Percentiles rank a stretch among this genome's conserved stretches.
These are phyloP conservation scores for Acanthacorydalis orientalis DNA, from an alignment of 2,888 invertebrate species.

Conservation along the genomic window DNA sequence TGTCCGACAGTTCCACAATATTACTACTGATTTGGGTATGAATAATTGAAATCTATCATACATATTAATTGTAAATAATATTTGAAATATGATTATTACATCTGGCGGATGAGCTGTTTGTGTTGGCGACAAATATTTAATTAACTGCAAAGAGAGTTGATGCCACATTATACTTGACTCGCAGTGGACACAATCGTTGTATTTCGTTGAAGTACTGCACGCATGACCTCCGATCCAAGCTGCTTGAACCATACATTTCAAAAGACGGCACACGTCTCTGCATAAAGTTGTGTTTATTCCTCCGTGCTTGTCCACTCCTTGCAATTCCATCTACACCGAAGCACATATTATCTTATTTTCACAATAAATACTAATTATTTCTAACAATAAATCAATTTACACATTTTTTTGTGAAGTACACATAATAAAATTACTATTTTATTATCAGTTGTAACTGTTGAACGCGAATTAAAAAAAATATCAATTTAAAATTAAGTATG, in stretches of 20 bases:
- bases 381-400: too few species aligned
- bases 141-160: conserved; percentile 66
- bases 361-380: too few species aligned
- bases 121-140: conserved; percentile 63
- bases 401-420: too few species aligned
- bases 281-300: conserved; percentile 61
- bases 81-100: conserved; percentile 33
- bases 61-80: background rate
- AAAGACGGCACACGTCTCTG: conserved; percentile 52
- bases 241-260: conserved; percentile 60
- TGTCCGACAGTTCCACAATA: too few species aligned
- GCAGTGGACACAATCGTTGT: conserved; percentile 70
- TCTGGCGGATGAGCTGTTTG: conserved; percentile 58
- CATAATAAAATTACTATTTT: too few species aligned
- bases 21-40: too few species aligned
- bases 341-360: background rate
- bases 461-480: too few species aligned
- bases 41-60: too few species aligned
- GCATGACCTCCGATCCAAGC: conserved; percentile 51
- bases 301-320: conserved; percentile 65
- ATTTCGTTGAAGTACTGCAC: conserved; percentile 25
- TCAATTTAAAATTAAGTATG: too few species aligned
- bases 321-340: conserved; percentile 53
- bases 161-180: conserved; percentile 91
- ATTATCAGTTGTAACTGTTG: too few species aligned